Conservation (phyloP, 2,113 vertebrate genomes). For the Athene noctua region DNA sequence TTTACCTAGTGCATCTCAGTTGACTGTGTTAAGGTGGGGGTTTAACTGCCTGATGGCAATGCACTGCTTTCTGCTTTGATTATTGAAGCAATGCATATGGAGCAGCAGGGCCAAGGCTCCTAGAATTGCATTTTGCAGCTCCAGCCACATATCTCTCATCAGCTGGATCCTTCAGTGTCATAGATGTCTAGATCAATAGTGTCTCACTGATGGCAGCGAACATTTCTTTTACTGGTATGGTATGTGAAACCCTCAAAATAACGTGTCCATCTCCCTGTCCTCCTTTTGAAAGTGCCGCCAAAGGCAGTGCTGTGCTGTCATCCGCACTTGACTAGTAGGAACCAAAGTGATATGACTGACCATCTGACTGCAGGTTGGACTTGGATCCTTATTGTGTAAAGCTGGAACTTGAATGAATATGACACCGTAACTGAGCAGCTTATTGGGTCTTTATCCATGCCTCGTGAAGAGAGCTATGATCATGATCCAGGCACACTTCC, state of each 20-base stretch:
- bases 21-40: not conserved
- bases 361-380: not conserved
- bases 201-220: not conserved
- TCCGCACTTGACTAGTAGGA: rapidly evolving
- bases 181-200: not conserved
- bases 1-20: rapidly evolving
- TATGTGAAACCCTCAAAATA: not conserved
- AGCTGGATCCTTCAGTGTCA: not conserved
- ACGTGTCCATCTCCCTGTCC: not conserved
- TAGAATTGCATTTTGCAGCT: not conserved
- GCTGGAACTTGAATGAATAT: not conserved
- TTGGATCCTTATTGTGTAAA: not conserved
- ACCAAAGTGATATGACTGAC: not conserved
- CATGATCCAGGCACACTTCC: not conserved
- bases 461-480: not conserved
- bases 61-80: not conserved
- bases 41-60: not conserved
- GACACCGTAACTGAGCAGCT: not conserved
- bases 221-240: not conserved
- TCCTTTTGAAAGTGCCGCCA: not conserved
- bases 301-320: not conserved
- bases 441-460: not conserved
- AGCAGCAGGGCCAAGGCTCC: not conserved
- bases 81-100: no score
- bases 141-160: not conserved